These are phyloP conservation scores for Exaiptasia diaphana DNA, from an alignment of 64 coral and sea anemone genomes.

Conservation along the genomic window DNA sequence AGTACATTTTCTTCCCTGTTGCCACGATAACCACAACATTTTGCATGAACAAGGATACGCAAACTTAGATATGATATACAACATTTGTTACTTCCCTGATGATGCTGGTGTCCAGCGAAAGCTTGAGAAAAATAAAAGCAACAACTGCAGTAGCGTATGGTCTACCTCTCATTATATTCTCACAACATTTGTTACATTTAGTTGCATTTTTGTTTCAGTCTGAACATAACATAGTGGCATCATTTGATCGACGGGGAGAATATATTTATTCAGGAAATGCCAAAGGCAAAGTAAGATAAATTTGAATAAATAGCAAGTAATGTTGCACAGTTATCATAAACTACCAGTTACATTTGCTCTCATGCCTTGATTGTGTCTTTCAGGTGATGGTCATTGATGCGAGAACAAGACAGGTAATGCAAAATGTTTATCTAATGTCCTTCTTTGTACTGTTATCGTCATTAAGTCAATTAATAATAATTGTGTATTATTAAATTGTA, in stretches of 20 bases:
- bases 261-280: conserved; percentile 96
- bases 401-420: conserved; percentile 60
- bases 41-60: too few species aligned
- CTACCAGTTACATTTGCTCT: too few species aligned
- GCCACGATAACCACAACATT: too few species aligned
- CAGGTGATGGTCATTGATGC: conserved; percentile 86
- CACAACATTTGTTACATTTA: too few species aligned
- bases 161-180: too few species aligned
- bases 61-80: not conserved
- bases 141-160: too few species aligned
- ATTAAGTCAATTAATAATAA: not conserved
- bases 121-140: too few species aligned
- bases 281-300: conserved; percentile 76
- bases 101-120: too few species aligned
- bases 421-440: not conserved
- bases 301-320: too few species aligned
- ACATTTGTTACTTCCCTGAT: not conserved
- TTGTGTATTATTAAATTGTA: not conserved
- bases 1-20: too few species aligned
- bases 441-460: not conserved
- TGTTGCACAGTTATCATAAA: too few species aligned
- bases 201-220: conserved; percentile 46
- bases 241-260: conserved; percentile 96
- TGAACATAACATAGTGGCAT: conserved; percentile 99
- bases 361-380: too few species aligned